Percentiles rank a stretch among this genome's conserved stretches.
phyloP scores from a whole-genome alignment of 2,113 vertebrate genomes.

The Rhinolophus ferrumequinum region DNA sequence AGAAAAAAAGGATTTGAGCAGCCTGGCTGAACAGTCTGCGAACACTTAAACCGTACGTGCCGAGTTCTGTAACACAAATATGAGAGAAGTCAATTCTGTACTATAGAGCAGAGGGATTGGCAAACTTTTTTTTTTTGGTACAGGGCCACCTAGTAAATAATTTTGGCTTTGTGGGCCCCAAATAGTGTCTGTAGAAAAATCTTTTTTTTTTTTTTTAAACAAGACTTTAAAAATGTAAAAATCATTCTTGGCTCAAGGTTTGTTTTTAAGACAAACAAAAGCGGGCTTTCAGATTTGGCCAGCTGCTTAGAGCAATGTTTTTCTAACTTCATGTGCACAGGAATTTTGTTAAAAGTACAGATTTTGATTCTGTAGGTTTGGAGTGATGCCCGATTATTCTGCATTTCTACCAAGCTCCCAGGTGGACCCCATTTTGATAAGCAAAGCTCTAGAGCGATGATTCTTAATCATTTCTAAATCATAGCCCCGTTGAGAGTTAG shows the following conservation, averaged over 20 bases:
- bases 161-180: background rate
- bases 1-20: background rate
- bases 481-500: background rate
- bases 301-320: background rate
- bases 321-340: background rate
- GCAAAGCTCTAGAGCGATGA: background rate
- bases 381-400: background rate
- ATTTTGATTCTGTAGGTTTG: background rate
- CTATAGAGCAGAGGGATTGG: background rate
- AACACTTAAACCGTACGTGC: background rate
- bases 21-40: background rate
- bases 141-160: background rate
- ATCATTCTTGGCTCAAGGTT: background rate
- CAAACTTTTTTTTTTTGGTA: background rate
- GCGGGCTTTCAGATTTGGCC: background rate
- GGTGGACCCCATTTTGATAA: background rate
- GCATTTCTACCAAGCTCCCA: background rate
- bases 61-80: background rate
- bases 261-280: background rate
- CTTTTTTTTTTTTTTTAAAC: background rate
- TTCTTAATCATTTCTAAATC: background rate
- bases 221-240: constrained; percentile 10
- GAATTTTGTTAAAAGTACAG: background rate
- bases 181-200: background rate
- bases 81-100: background rate